Base-by-base conservation (phyloP, 2,888 invertebrate genomes). In the Campoletis raptor region DNA sequence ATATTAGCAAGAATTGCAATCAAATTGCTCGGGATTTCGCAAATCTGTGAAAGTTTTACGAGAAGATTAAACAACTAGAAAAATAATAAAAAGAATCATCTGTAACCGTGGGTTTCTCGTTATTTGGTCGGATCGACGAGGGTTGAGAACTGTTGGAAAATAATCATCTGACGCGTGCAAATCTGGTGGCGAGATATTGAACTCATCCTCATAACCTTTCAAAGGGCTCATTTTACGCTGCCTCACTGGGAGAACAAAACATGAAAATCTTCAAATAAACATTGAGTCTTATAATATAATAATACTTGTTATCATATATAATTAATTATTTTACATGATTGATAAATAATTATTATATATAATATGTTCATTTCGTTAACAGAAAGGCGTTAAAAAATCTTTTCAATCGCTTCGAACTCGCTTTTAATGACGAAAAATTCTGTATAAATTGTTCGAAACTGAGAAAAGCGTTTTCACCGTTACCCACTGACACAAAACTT, bases 11-110 rank as follows among this genome's bases (percentile, higher is more conserved):
- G 74, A 81, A 77, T 73, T 40, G 48, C 74, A 21, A 64, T 52
- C 37, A 18, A 74, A 24, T 67, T 37, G 36, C 74, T 81, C 37
- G 69, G n/a, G 15, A 45, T 81, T 48, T 21, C 54, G 67, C 70
- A 64, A 86, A 86, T 82, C 80, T 77, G 86, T 76, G 76, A 83
- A 83, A 64, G 66, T 30, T 52, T 83, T 37, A 40, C 61, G 9
- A 48, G 40, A 66, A 40, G 12, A 21, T 52, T 15, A 52, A n/a
- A n/a, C 15, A 24, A 15, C 15, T 40, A 76, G 24, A 67, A 40
- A 67, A 74, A 21, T 54, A 45, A 18, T 42, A 40, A 52, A 37
- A 40, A 24, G 15, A 40, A 42, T 54, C 8, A 15, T 42, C 21
- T 37, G 30, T 37, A 45, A 64, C n/a, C 57, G 54, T 45, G 54